phyloP scores from a whole-genome alignment of 2,888 invertebrate genomes.

The Harpagoxenus sublaevis region DNA sequence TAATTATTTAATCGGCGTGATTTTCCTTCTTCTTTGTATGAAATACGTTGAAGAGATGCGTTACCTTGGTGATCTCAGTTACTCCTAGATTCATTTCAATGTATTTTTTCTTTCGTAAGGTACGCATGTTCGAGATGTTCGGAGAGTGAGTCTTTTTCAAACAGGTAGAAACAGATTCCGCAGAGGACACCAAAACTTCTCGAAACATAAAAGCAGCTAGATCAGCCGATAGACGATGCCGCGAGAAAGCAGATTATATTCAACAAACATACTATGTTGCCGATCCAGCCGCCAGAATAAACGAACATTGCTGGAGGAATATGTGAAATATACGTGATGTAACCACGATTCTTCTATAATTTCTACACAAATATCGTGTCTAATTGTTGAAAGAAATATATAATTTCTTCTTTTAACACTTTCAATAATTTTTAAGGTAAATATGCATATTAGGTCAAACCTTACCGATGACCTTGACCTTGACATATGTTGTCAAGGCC shows the following conservation, averaged over 20 bases:
- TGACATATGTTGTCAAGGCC: too few relatives aligned
- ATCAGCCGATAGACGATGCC: slow-evolving; percentile 91
- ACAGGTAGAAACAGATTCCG: slow-evolving; percentile 88
- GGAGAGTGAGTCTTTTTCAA: slow-evolving; percentile 90
- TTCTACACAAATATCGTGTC: background rate
- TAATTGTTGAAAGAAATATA: background rate
- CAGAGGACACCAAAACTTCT: slow-evolving; percentile 89
- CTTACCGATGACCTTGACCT: too few relatives aligned
- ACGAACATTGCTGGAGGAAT: slow-evolving; percentile 80
- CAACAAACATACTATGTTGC: slow-evolving; percentile 92
- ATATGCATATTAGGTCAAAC: too few relatives aligned
- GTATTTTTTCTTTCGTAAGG: slow-evolving; percentile 89
- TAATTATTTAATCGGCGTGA: background rate
- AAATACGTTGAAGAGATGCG: background rate
- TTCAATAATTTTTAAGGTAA: background rate
- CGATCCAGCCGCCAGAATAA: slow-evolving; percentile 91
- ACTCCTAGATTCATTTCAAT: slow-evolving; percentile 90
- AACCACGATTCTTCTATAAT: background rate
- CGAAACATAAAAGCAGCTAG: slow-evolving; percentile 92
- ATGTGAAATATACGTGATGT: background rate
- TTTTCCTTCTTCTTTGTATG: background rate
- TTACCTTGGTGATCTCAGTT: slow-evolving; percentile 82
- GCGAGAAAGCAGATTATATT: slow-evolving; percentile 91
- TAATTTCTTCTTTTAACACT: background rate
- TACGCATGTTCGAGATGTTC: slow-evolving; percentile 87